These are phyloP conservation scores for Campoletis sonorensis DNA, from an alignment of 1,140 invertebrate species.

Conservation along the genomic window DNA sequence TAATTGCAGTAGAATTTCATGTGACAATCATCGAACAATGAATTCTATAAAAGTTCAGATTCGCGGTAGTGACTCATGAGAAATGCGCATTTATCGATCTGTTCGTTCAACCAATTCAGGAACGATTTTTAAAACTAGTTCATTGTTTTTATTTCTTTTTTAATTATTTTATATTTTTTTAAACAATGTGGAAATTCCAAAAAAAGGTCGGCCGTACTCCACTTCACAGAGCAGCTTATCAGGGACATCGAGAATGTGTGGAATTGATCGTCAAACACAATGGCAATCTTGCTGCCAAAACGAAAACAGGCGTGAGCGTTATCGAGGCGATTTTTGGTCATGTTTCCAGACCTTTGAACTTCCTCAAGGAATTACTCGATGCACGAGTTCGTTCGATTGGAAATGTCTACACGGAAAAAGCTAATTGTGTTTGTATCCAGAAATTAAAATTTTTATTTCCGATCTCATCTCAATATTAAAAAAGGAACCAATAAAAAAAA, in stretches of 20 bases:
- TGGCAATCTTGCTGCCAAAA: constrained; percentile 63
- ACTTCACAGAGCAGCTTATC: constrained; percentile 53
- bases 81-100: too few relatives aligned
- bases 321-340: constrained; percentile 57
- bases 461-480: too few relatives aligned
- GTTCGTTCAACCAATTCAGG: too few relatives aligned
- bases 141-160: background rate
- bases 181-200: too few relatives aligned
- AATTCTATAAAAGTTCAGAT: too few relatives aligned
- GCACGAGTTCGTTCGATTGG: constrained; percentile 36
- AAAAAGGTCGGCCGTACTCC: constrained; percentile 49
- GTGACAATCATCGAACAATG: too few relatives aligned
- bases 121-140: constrained; percentile 10
- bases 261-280: constrained; percentile 63
- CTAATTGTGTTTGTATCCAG: constrained; percentile 46
- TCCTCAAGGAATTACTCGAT: constrained; percentile 55
- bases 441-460: too few relatives aligned
- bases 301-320: constrained; percentile 56
- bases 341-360: constrained; percentile 56
- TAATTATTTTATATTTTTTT: too few relatives aligned
- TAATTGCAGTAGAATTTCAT: too few relatives aligned
- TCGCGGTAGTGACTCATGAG: too few relatives aligned
- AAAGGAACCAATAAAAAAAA: too few relatives aligned
- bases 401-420: constrained; percentile 41
- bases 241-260: constrained; percentile 60